Evolutionary conservation across 2,797 vertebrate species (phyloP).

Genomic region (Toxotes lorentzi): DNA sequence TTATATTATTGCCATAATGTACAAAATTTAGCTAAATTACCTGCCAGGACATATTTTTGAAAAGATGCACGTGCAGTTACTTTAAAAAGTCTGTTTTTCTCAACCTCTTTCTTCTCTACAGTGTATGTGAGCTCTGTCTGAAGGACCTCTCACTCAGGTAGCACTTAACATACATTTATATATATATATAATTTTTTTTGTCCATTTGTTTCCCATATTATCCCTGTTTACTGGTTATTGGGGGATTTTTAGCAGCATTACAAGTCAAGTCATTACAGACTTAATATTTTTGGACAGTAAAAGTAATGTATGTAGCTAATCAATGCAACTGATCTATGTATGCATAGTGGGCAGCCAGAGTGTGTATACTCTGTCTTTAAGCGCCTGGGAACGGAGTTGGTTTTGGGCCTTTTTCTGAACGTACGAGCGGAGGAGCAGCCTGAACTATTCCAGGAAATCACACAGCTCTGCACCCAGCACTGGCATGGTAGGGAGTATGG

Average conservation of each 20-base stretch:
- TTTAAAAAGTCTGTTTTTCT: constrained; percentile 4
- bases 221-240: not conserved
- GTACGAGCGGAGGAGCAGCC: constrained; percentile 73
- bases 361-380: constrained; percentile 75
- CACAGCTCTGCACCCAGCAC: constrained; percentile 79
- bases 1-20: not conserved
- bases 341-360: constrained; percentile 61
- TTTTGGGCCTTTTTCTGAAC: constrained; percentile 80
- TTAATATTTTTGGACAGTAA: not conserved
- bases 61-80: not conserved
- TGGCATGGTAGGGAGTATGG: constrained; percentile 76
- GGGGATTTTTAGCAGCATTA: not conserved
- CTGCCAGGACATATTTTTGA: not conserved
- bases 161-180: not conserved
- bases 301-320: not conserved
- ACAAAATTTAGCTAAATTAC: not conserved
- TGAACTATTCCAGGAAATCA: constrained; percentile 74
- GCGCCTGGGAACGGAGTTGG: constrained; percentile 77
- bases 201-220: not conserved
- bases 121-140: constrained; percentile 75
- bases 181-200: not conserved
- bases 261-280: not conserved
- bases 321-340: not conserved
- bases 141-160: constrained; percentile 78
- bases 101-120: constrained; percentile 36